These are phyloP conservation scores for Brienomyrus brachyistius DNA, from an alignment of 2,113 vertebrate genomes.

Conservation along the genomic window DNA sequence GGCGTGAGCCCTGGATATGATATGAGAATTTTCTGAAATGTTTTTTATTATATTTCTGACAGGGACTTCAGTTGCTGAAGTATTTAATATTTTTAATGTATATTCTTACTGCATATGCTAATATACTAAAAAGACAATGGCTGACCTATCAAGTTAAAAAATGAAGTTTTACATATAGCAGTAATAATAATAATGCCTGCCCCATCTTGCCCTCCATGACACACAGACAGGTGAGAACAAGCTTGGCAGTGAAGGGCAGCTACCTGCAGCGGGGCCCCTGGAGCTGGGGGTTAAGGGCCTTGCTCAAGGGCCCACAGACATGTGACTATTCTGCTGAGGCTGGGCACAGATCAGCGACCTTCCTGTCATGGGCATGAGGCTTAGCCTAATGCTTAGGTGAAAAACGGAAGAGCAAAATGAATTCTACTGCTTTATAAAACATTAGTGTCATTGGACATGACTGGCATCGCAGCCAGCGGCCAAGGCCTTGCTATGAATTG, in stretches of 20 bases:
- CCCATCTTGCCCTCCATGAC: neutral
- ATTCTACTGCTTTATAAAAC: neutral
- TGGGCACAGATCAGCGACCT: neutral
- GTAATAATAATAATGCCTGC: neutral
- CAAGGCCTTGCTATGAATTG: neutral
- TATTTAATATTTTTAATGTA: conserved; percentile 42
- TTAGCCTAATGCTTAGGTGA: neutral
- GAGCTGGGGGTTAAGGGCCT: neutral
- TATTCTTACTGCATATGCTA: conserved; percentile 47
- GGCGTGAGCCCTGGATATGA: neutral
- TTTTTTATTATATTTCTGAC: conserved; percentile 46
- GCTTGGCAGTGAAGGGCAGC: neutral
- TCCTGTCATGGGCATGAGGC: neutral
- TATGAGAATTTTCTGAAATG: conserved; percentile 39
- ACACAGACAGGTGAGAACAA: neutral
- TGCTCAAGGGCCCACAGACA: neutral
- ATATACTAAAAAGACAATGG: conserved; percentile 39
- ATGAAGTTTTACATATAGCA: neutral
- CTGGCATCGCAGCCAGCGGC: neutral
- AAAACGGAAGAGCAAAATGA: neutral
- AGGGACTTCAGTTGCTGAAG: conserved; percentile 43
- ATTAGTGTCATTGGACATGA: neutral
- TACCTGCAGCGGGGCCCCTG: neutral
- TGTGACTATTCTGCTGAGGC: neutral
- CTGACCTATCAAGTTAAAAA: conserved; percentile 12